Evolutionary conservation across 2,113 vertebrate species (phyloP), one percentile per base, ranked within the genome.

Genomic region (Phylloscopus whistleri): DNA sequence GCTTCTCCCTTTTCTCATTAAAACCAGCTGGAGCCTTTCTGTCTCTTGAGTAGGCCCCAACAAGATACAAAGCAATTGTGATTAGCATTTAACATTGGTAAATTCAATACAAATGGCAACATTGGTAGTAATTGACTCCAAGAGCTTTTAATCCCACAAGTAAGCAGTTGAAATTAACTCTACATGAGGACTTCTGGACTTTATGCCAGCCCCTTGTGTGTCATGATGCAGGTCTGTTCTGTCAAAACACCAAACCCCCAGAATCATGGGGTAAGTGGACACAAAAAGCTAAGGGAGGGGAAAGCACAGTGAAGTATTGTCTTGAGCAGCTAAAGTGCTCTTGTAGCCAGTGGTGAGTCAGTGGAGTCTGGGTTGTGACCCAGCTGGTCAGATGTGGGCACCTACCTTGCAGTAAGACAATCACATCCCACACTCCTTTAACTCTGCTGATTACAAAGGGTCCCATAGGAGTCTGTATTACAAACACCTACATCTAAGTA

Each of bases 161-260:
- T 14, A 93, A 84, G 2, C 2, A 5, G 21, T 26, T 75, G n/a
- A 92, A 83, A 80, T 76, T 31, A 77, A 68, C 77, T 66, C 24
- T 39, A 9, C 26, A 56, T 63, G n/a, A 67, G 82, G 39, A 81
- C 11, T 55, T 90, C 28, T 46, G 11, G 20, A 30, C 2, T 68
- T 86, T 51, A 0, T 28, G 22, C 77, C 62, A 72, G 3, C 8
- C 31, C 31, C 27, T 27, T 30, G 27, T 0, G 0, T 48, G 35
- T 1, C 2, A 35, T 9, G 17, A 46, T 60, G 24, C 7, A 64
- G 19, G 6, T 52, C 37, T 48, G 35, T 19, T 37, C 14, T 44
- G 35, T 31, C 51, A 69, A 53, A 22, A 52, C 17, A 60, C 53
- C 1, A 1, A 39, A 39, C 4, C 3, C 43, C 16, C 21, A 46